phyloP scores from a whole-genome alignment of 1,140 invertebrate genomes.

The Zaprionus ghesquierei region DNA sequence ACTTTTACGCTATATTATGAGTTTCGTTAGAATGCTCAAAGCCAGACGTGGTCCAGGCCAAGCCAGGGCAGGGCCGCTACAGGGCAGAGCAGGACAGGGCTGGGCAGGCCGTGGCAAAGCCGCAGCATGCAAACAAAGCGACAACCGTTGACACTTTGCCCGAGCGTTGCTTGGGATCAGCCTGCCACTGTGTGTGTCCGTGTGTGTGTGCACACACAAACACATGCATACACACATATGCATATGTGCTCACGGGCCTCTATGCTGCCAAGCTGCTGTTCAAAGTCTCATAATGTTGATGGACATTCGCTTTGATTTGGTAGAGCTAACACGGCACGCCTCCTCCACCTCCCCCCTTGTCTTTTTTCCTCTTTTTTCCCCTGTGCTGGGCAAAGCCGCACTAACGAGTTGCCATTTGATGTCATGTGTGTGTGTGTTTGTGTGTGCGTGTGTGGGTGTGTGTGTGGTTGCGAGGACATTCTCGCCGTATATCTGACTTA shows the following conservation, averaged over 20 bases:
- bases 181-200: not conserved
- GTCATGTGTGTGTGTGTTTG: conserved; percentile 43
- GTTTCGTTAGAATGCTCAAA: conserved; percentile 68
- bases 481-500: conserved; percentile 33
- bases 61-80: not conserved
- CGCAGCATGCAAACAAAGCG: conserved; percentile 48
- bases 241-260: conserved; percentile 21
- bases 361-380: conserved; percentile 35
- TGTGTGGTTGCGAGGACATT: conserved; percentile 53
- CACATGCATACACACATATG: not conserved
- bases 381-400: conserved; percentile 48
- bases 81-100: not conserved
- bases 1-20: conserved; percentile 59
- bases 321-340: not conserved
- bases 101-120: conserved; percentile 55
- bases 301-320: conserved; percentile 78
- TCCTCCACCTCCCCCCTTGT: not conserved
- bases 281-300: conserved; percentile 73
- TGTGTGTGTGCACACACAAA: not conserved
- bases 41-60: conserved; percentile 42
- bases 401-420: conserved; percentile 76
- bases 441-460: not conserved
- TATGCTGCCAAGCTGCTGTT: conserved; percentile 40
- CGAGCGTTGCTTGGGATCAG: conserved; percentile 9
- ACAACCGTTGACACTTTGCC: conserved; percentile 72